These are phyloP conservation scores for Netelia fuscicornis DNA, from an alignment of 2,888 invertebrate genomes.

Conservation along the genomic window DNA sequence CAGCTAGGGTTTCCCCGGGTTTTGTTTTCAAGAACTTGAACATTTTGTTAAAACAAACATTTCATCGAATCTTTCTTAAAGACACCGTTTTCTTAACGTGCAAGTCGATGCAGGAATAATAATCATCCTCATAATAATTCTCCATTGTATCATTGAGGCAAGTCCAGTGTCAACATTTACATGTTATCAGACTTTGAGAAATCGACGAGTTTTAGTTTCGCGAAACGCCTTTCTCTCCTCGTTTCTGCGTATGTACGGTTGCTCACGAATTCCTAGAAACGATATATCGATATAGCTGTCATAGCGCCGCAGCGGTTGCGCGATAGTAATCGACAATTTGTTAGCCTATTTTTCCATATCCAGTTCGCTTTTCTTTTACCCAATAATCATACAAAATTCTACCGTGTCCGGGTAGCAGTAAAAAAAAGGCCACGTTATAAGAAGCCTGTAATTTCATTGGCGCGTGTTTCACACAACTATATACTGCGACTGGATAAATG, in stretches of 20 bases:
- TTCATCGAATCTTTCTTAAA: too few relatives aligned
- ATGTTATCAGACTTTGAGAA: constrained; percentile 1
- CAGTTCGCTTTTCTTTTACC: constrained; percentile 5
- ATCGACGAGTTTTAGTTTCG: constrained; percentile 37
- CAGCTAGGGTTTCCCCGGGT: too few relatives aligned
- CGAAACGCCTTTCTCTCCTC: constrained; percentile 56
- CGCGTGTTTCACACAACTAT: not conserved
- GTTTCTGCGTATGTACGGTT: constrained; percentile 14
- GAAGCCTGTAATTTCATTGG: not conserved
- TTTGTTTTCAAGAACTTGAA: too few relatives aligned
- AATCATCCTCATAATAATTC: not conserved
- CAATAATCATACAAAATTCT: not conserved
- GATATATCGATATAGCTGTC: constrained; percentile 3
- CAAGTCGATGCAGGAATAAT: not conserved
- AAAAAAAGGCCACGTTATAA: not conserved
- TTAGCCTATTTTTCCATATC: constrained; percentile 6
- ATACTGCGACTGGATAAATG: too few relatives aligned
- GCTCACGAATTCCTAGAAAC: constrained; percentile 40
- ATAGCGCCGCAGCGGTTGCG: not conserved
- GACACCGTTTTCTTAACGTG: too few relatives aligned
- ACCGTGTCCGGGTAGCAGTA: not conserved
- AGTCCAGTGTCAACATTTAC: not conserved
- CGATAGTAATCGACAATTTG: constrained; percentile 48
- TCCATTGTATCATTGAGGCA: too few relatives aligned
- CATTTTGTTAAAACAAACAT: too few relatives aligned